Base-by-base conservation (phyloP, 92 coral and sea anemone genomes). In the Bergia puertoricense region DNA sequence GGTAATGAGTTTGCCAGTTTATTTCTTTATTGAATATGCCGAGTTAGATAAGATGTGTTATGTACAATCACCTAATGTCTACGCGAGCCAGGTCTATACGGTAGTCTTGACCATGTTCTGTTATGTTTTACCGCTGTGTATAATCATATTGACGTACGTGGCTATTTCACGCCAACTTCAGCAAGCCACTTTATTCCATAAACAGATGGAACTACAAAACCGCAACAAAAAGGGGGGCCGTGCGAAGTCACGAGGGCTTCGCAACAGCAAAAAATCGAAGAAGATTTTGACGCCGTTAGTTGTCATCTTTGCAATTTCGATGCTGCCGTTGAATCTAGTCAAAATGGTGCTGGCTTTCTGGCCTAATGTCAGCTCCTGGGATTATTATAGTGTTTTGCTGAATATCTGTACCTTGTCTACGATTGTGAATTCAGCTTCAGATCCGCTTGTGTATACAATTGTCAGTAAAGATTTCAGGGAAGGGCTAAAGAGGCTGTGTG, bases 371-470 rank as follows among this genome's bases (percentile, higher is more conserved):
- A 30, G 44, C 8, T 1, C 10, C 43, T 71, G 79, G 87, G 67
- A 48, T 10, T n/a, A 15, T 30, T 84, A 84, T 59, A 1, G 87
- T 5, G 66, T 84, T 30, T 20, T 84, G 57, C 45, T 84, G 8
- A 84, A 22, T 72, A 48, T 84, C 87, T 84, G 87, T 48, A 71
- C 87, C 0, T 36, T 84, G 66, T 84, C 54, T 39, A 84, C 87
- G 46, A 84, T 84, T n/a, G 46, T 84, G 41, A 84, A 84, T 36
- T 84, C 87, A 30, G 87, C 87, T 51, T 45, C 74, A 3, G 87
- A 84, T 39, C 87, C 87, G 18, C 39, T 84, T 72, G 87, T 84
- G 66, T 84, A 84, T 36, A 84, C 87, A 16, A 8, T 84, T 84
- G 87, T 84, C 4, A 50, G 79, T 45, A 84, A 48, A 16, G 87